Evolutionary conservation across 2,888 invertebrate genomes (phyloP), one percentile per base, ranked within the genome.

Genomic region (Pristionchus fissidentatus): DNA sequence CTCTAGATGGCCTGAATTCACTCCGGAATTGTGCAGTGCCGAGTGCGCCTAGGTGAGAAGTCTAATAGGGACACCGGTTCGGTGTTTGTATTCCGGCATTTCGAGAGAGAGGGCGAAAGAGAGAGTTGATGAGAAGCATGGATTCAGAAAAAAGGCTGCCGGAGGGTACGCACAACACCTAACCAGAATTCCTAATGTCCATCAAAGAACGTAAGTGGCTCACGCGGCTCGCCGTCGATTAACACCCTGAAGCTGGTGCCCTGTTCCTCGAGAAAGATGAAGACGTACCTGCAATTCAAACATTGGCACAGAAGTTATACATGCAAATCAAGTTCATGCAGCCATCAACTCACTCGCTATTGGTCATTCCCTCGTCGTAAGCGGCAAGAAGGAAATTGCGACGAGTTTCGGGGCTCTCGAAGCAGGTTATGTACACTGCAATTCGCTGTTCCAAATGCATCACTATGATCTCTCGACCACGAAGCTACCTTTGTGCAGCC

Each of bases 301-400:
- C n/a, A n/a, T n/a, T n/a, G n/a, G 19, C 49, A 49, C 19, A 19
- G 49, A 13, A 13, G 10, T 49, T 10, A n/a, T 22, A 26, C 0
- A 66, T 38, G 32, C 29, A 22, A 73, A 7, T 43, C 1, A 32
- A 41, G 41, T 41, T 26, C 41, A 73, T 41, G 32, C 15, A 15
- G 29, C 26, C 26, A 8, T 60, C 1, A 66, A 77, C 35, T 22
- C 26, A 80, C 66, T 81, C 81, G 26, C 46, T 35, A 38, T 62
- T 81, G 15, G 62, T 41, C 66, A 81, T 66, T 35, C 66, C 81
- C 26, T 62, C 81, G 13, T 81, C 66, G 29, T 52, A 81, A 32
- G 66, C 66, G 8, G 81, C 81, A 29, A 81, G 32, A 3, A 81
- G 49, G 46, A 81, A 66, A n/a, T 81, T 41, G 1, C 81, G 62